Base-by-base conservation (phyloP, 2,113 vertebrate genomes). In the Calyptommatus sinebrachiatus region DNA sequence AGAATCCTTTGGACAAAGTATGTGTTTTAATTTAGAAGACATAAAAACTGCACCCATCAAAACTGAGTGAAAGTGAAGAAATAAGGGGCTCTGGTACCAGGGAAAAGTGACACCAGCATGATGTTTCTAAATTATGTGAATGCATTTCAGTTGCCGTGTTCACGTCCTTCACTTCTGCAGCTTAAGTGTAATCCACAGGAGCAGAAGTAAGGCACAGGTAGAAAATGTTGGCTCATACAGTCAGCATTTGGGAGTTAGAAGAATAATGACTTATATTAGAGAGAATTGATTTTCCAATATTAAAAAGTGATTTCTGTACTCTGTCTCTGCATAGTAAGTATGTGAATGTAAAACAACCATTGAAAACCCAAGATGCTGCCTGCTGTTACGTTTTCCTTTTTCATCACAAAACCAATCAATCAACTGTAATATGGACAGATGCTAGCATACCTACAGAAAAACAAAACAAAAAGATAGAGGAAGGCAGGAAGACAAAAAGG, bases 341-440 rank as follows among this genome's bases (percentile, higher is more conserved):
- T 78, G 60, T 50, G 66, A 82, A 85, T 72, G 21, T 66, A 76
- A 75, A 88, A 28, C 66, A 80, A 67, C 79, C 53, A 80, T 71
- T 46, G 79, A 63, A 79, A 72, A 21, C 18, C 0, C 45, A 65
- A 48, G 68, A 67, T 82, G 71, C 62, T 81, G 28, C 50, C 48
- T 46, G 81, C 57, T 90, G 63, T 18, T 57, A 18, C 1, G 18
- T 57, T 24, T 29, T 2, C 76, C 31, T 80, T 83, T 87, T 81
- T 80, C 82, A 80, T 70, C 77, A 60, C 83, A 31, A 68, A 80
- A 46, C 14, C 88, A 73, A 82, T 78, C 82, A 84, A 72, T 71
- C 82, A 90, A 50, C 77, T 87, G 80, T 77, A 87, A 28, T 14
- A 74, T 53, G 45, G 31, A 41, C 66, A 78, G 21, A 61, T 60